Base-by-base conservation (phyloP, 1,140 invertebrate species). In the Rhopalosiphum padi region DNA sequence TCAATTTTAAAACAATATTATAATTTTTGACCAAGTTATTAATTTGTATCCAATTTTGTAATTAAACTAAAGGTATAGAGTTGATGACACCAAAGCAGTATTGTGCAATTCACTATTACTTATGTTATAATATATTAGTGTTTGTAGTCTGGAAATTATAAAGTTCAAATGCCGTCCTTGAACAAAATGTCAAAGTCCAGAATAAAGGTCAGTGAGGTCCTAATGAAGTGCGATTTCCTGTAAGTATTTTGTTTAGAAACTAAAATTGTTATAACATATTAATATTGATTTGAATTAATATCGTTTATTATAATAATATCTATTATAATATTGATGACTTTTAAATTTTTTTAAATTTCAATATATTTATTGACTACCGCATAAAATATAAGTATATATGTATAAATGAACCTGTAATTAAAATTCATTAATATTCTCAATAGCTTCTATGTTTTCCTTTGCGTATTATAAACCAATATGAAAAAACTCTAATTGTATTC, bases 111-210 rank as follows among this genome's bases (percentile, higher is more conserved):
- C 15, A 21, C 18, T 46, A 86, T 86, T n/a, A 86, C 9, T 23
- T 41, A 25, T n/a, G 30, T 86, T 86, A 86, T 46, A 25, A 48
- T 46, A 43, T 83, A 23, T 41, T 35, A 41, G 83, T 41, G 37
- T 86, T 30, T 30, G 15, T 2, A 18, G 85, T 87, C 9, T 48
- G 86, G 60, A 53, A 35, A 89, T 89, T 37, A 89, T 89, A 55
- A 55, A 89, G 46, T 37, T 89, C 30, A 55, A 89, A 89, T 41
- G 51, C 55, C 35, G 23, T 48, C 23, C 21, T 48, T 35, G 46
- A 51, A 35, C 35, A 55, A 41, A 89, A 89, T 21, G 88, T 55
- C 51, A 89, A 55, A 89, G 88, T 51, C 88, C 88, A 89, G 22
- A 89, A 51, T 55, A 89, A 89, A 89, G 88, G 88, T 89, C 88